Evolutionary conservation across 2,797 vertebrate species (phyloP), one percentile per base, ranked within the genome.

Genomic region (Schizopygopsis malacanthus): DNA sequence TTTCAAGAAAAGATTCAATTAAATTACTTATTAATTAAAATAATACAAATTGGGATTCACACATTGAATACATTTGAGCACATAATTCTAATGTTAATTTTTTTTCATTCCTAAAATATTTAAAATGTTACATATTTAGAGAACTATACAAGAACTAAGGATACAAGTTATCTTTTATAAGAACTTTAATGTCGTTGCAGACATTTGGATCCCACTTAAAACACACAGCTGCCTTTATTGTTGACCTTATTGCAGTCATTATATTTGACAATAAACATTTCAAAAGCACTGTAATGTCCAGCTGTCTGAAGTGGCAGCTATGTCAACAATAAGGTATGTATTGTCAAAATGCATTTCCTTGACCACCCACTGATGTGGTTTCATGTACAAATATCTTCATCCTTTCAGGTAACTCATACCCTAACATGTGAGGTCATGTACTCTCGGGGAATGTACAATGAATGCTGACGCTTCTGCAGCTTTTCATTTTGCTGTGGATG

Each of bases 321-420:
- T 81, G 80, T 90, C 87, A 87, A 89, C 89, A 89, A 59, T 75
- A 76, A 25, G 43, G n/a, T 33, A 28, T 45, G 78, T 80, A 88
- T 85, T 85, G 61, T 85, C 78, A 39, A 82, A 87, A 75, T 37
- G 75, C 52, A 83, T 81, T 85, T 87, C 71, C 87, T 83, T 89
- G 81, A 78, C 86, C 90, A 91, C 43, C 79, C 25, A 82, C 16
- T 76, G 67, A 86, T 88, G 63, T 75, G 85, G 79, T 90, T 88
- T 89, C 80, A 81, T 56, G 81, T 84, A 84, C 70, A 61, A 79
- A 77, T 76, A 77, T 78, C 83, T 83, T 80, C 85, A 54, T 61
- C 59, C 67, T 67, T 80, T 59, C 54, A 75, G 61, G 69, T 56
- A 77, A 71, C 67, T 79, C 71, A 84, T 81, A 77, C 65, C 65